Percentiles rank a stretch among this genome's conserved stretches.
These are phyloP conservation scores for Anneissia japonica DNA, from an alignment of 35 echinoderm and acorn worm genomes.

Conservation along the genomic window DNA sequence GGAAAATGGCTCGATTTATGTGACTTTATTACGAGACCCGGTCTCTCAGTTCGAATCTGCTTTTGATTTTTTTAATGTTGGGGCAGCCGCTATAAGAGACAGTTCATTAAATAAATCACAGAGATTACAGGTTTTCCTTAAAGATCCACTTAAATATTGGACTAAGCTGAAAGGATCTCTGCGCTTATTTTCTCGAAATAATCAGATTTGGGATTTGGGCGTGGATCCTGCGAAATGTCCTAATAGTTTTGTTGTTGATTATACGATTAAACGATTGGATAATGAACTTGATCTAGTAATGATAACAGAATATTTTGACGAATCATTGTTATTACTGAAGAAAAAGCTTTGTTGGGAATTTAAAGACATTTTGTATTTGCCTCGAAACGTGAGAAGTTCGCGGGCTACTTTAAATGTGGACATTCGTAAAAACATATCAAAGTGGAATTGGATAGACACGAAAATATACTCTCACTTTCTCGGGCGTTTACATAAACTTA, in stretches of 20 bases:
- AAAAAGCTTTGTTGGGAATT: slow-evolving; percentile 5
- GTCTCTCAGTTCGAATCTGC: too few species aligned
- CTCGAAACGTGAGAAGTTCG: background rate
- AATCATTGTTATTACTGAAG: slow-evolving; percentile 16
- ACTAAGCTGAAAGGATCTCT: background rate
- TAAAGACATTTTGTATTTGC: slow-evolving; percentile 6
- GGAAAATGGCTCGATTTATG: too few species aligned
- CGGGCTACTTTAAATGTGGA: too few species aligned
- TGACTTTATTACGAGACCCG: too few species aligned
- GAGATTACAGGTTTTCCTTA: background rate
- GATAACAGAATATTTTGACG: slow-evolving; percentile 28
- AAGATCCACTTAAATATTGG: background rate
- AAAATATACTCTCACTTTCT: too few species aligned
- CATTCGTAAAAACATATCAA: too few species aligned
- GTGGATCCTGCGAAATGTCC: background rate
- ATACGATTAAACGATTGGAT: too few species aligned
- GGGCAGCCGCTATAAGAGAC: background rate
- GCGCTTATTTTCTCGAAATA: background rate
- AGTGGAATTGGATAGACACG: too few species aligned
- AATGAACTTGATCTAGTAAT: background rate
- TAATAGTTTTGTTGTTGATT: background rate
- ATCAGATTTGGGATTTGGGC: background rate
- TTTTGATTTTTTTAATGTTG: too few species aligned
- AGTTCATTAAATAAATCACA: background rate
- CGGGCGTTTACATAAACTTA: background rate